Evolutionary conservation across 2,113 vertebrate species (phyloP), one percentile per base, ranked within the genome.

Genomic region (Ictalurus furcatus): DNA sequence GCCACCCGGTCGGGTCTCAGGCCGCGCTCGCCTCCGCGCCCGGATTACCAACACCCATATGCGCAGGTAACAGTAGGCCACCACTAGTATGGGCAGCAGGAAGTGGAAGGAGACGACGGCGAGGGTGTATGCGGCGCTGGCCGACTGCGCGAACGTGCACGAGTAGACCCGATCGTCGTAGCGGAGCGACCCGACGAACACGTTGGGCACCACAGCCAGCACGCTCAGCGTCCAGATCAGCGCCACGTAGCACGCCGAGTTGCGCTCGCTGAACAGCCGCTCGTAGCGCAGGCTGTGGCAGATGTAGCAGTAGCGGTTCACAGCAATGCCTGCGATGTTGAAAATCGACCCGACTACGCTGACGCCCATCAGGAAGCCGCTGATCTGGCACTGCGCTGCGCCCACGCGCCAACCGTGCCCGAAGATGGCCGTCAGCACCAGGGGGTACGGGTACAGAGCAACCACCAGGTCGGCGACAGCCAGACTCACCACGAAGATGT

Each of bases 71-170:
- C 98, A 99, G 94, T 98, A 99, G 58, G 95, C 96, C 90, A 99
- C 98, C 7, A 99, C 94, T 86, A 96, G 94, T 90, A 99, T 98
- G 54, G 98, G 98, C 37, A 99, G 90, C 40, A 99, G 94, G 90
- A 99, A 99, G 90, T 99, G 98, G 93, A 99, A 99, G 95, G 98
- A 98, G 74, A 99, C 98, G 87, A 99, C 97, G 0, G 97, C 97
- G 34, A 98, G 96, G 0, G 98, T 99, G 89, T 99, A 99, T 0
- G 96, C 95, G 0, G 98, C 97, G 92, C 98, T 99, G 92, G 98
- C 96, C 0, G 98, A 97, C 82, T 99, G 98, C 9, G 96, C 93
- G 56, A 99, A 99, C 0, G 98, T 98, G 88, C 98, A 99, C 0
- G 98, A 99, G 90, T 98, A 99, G 93, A 99, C 94, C 73, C 98